Evolutionary conservation across 2,888 invertebrate species (phyloP), one percentile per base, ranked within the genome.

Genomic region (Agonum fuliginosum): DNA sequence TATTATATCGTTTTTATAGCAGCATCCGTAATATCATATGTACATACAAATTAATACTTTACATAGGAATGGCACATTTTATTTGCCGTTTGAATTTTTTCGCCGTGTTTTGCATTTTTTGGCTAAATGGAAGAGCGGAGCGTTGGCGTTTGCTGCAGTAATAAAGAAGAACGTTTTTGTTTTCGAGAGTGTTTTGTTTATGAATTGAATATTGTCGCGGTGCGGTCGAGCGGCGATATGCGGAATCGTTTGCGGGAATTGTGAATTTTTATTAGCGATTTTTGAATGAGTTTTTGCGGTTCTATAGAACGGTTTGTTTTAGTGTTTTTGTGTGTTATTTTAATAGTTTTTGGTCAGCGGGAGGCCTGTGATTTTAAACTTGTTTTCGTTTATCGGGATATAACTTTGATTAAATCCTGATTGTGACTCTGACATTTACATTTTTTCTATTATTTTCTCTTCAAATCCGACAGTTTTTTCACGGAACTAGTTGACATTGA

Each of bases 1-100:
- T 74, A 43, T 62, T 20, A 41, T 19, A 62, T 62, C 27, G 62
- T 65, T 74, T 74, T 74, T 72, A 72, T 72, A 17, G 30, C 43
- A 24, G 58, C 17, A 62, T 62, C 58, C 17, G 58, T 62, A 62
- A 62, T 74, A 73, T 58, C 73, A 41, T 73, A 74, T 74, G 74
- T 74, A 74, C 74, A 74, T 74, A 74, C 74, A 74, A 74, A 74
- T 74, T 74, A 74, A 74, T 58, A 74, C 62, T 74, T 74, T 74
- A 74, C 74, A 74, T 74, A 48, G 65, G 34, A 74, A 74, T 74
- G 41, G 30, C 58, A 12, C 58, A 62, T 62, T 46, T 46, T 46
- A 46, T 46, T 46, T 46, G 46, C 46, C 46, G 17, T 46, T 62
- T 27, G 58, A 62, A 62, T 62, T 62, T 62, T 62, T 62, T 62